Evolutionary conservation across 2,888 invertebrate genomes (phyloP), one percentile per base, ranked within the genome.

Genomic region (Luperina nickerlii): DNA sequence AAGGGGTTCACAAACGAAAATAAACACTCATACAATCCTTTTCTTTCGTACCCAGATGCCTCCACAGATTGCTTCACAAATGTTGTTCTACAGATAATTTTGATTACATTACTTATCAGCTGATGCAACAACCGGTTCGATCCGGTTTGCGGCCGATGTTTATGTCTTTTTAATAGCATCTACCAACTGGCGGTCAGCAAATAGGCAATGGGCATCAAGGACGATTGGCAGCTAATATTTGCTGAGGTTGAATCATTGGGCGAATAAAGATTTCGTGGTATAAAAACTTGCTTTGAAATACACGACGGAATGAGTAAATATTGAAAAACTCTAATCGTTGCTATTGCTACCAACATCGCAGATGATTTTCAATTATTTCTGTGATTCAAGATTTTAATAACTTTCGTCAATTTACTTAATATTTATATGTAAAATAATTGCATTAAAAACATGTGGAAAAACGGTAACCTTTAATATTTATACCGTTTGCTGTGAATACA

Each of bases 111-210:
- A 84, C 63, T 70, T 82, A 87, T 87, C 88, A 87, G 83, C 85
- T 79, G 88, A 27, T 54, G 38, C 54, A 48, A 65, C 15, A 79
- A 85, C 88, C 79, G 81, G 88, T 83, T 68, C 32, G 42, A 42
- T 62, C 83, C 74, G 81, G 86, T 79, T 70, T 45, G 66, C 65
- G 32, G 63, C 63, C 62, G 88, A 38, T 84, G 62, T 82, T 88
- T 86, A 87, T 87, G 81, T 76, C 57, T 79, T 81, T 87, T 89
- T 86, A 89, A 89, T 90, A 82, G 71, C 79, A 81, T 79, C 83
- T 65, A 78, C 76, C 75, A 86, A 89, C 89, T 86, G 90, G 75
- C 80, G 78, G 51, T 74, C 65, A 75, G 65, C 60, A 87, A 75
- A 76, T 80, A 84, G 75, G 62, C 78, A 85, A 76, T 80, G 75